phyloP scores from a whole-genome alignment of 2,113 vertebrate genomes.

The Stigmatopora argus region DNA sequence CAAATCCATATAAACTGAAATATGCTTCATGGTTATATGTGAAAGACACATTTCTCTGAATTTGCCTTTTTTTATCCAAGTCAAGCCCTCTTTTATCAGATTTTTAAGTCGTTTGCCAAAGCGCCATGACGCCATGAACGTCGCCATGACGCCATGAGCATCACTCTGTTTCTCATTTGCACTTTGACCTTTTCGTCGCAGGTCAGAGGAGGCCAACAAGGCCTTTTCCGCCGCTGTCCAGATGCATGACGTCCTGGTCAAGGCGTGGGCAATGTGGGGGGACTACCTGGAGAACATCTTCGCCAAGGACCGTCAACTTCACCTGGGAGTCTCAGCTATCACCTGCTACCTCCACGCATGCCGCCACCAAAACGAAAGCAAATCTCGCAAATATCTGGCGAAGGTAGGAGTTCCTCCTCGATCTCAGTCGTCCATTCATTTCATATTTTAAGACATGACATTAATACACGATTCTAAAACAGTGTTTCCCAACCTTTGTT shows the following conservation, averaged over 20 bases:
- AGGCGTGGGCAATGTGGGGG: conserved; percentile 98
- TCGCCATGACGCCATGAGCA: no score
- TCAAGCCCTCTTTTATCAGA: background rate
- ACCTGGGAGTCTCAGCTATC: conserved; percentile 88
- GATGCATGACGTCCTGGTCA: conserved; percentile 95
- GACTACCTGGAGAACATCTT: conserved; percentile 97
- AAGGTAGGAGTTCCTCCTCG: conserved; percentile 71
- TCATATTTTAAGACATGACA: no score
- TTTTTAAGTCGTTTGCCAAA: background rate
- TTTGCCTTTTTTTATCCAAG: conserved; percentile 2
- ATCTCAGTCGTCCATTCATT: background rate
- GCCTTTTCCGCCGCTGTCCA: conserved; percentile 95
- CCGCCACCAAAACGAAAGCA: conserved; percentile 97
- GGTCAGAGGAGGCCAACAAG: conserved; percentile 96
- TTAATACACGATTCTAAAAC: background rate
- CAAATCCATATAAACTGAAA: conserved; percentile 17
- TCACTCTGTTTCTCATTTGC: background rate
- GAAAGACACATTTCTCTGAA: conserved; percentile 33
- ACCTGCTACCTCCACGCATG: conserved; percentile 97
- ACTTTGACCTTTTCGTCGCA: conserved; percentile 38
- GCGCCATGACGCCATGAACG: background rate
- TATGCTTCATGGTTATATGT: conserved; percentile 35
- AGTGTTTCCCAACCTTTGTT: background rate
- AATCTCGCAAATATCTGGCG: conserved; percentile 93
- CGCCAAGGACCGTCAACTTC: conserved; percentile 92